These are phyloP conservation scores for Tanypteryx hageni DNA, from an alignment of 2,888 invertebrate genomes.

Conservation along the genomic window DNA sequence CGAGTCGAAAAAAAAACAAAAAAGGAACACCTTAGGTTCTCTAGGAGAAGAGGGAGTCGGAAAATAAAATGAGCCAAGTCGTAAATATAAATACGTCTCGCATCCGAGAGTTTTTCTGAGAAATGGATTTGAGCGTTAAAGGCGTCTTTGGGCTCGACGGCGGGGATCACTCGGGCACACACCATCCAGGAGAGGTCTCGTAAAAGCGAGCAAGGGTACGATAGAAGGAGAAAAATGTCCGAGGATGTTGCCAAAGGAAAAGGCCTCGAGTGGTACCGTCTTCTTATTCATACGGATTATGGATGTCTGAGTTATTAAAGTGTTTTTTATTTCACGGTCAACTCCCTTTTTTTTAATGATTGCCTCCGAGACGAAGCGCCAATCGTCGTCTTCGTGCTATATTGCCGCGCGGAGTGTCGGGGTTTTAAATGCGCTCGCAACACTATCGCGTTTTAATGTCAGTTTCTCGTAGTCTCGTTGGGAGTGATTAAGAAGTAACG, in stretches of 20 bases:
- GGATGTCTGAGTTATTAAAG: not conserved
- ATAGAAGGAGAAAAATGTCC: too few species aligned
- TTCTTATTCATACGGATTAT: not conserved
- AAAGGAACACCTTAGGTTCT: not conserved
- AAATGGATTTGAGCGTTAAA: not conserved
- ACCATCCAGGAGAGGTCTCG: not conserved
- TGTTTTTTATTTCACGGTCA: slow-evolving; percentile 12
- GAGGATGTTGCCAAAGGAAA: not conserved
- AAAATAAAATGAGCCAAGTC: slow-evolving; percentile 33
- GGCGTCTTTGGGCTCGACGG: not conserved
- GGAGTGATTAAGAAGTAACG: slow-evolving; percentile 19
- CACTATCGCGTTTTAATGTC: slow-evolving; percentile 13
- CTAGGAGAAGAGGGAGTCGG: not conserved
- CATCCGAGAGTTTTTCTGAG: not conserved
- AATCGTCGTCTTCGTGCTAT: not conserved
- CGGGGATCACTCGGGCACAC: not conserved
- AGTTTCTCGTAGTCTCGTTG: not conserved
- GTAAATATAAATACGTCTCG: slow-evolving; percentile 10
- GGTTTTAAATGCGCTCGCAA: slow-evolving; percentile 23
- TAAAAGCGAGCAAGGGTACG: not conserved
- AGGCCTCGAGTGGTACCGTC: not conserved
- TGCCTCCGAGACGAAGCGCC: slow-evolving; percentile 9
- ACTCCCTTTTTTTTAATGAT: slow-evolving; percentile 37
- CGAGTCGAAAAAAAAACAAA: not conserved
- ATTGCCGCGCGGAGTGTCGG: slow-evolving; percentile 25